Evolutionary conservation across 2,113 vertebrate genomes (phyloP).

Genomic region (Elephas maximus): DNA sequence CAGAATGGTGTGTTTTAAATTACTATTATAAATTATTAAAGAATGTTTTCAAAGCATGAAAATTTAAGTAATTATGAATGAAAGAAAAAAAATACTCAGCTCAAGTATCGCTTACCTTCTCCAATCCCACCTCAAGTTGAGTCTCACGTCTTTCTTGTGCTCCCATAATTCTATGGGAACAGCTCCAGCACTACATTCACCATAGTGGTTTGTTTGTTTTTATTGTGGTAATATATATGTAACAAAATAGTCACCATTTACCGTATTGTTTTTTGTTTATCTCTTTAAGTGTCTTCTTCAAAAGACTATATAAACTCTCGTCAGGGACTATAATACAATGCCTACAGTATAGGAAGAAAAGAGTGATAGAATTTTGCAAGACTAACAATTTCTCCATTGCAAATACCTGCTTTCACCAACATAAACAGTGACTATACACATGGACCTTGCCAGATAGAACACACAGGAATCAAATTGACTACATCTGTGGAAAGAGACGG

Average conservation of each 20-base stretch:
- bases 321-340: neutral
- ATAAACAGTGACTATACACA: too few species aligned
- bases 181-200: neutral
- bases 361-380: too few species aligned
- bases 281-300: neutral
- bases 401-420: too few species aligned
- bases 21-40: neutral
- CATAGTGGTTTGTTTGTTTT: neutral
- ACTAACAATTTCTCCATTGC: too few species aligned
- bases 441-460: too few species aligned
- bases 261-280: neutral
- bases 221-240: too few species aligned
- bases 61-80: neutral
- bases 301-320: constrained; percentile 15
- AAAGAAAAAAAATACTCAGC: neutral
- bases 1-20: neutral
- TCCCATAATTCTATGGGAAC: neutral
- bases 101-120: neutral
- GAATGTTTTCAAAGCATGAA: neutral
- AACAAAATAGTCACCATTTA: neutral
- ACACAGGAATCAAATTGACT: too few species aligned
- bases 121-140: neutral
- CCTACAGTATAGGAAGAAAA: neutral
- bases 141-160: neutral
- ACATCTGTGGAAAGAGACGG: too few species aligned